Evolutionary conservation across 2,113 vertebrate species (phyloP), one percentile per base, ranked within the genome.

Genomic region (Coracopsis vasa): DNA sequence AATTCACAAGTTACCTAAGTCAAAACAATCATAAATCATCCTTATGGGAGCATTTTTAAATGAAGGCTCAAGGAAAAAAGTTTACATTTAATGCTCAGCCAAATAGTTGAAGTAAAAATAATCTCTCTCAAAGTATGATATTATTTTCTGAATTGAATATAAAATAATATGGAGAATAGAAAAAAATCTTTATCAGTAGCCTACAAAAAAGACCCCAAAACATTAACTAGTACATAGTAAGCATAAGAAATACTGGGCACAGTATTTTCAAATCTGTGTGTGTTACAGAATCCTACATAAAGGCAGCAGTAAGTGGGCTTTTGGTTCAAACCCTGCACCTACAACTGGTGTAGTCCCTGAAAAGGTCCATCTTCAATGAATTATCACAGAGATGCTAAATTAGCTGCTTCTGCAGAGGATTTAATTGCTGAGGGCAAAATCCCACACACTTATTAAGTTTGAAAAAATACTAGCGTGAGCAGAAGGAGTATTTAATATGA

Each of bases 261-360:
- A 6, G 7, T 67, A 56, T 42, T 88, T 18, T 92, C 31, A 44
- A 16, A 41, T 80, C 23, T 47, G 4, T 50, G 4, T 23, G 5
- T 45, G 4, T 47, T 64, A 70, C 9, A 39, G 48, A 81, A 65
- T 44, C 24, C 53, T 47, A 33, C 16, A 19, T 23, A 47, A 61
- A 81, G 51, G 27, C 47, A 67, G 25, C 31, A 50, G 7, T 29
- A 47, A 35, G 23, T 41, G 45, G 21, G 12, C 7, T 77, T 85
- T 56, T 0, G 0, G 29, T 48, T 39, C 28, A 67, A 61, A 58
- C 74, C 25, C 39, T 78, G 60, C 37, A 61, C 8, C 7, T 65
- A 6, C 17, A 65, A 31, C 21, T 58, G 24, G 11, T 73, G 6
- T 31, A 53, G 28, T 47, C 17, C 53, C 54, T 66, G 60, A 62